Evolutionary conservation across 2,113 vertebrate genomes (phyloP).

Genomic region (Gadus chalcogrammus): DNA sequence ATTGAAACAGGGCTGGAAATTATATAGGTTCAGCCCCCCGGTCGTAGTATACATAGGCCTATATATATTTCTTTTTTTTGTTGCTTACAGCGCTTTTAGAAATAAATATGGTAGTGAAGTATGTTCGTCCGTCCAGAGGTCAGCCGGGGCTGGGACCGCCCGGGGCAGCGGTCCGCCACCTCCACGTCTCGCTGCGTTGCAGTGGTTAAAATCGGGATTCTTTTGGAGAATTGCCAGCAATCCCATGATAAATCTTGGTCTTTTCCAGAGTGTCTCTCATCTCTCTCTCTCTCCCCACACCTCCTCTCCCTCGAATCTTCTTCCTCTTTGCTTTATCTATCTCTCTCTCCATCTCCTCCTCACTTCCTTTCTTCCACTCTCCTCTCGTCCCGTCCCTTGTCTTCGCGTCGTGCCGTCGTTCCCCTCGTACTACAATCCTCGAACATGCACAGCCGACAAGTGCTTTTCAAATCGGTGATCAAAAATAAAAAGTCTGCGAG

Average conservation of each 20-base stretch:
- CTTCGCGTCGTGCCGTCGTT: conserved; percentile 69
- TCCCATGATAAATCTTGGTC: conserved; percentile 75
- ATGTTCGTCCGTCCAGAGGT: conserved; percentile 70
- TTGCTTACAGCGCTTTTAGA: conserved; percentile 67
- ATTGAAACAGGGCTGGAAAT: conserved; percentile 66
- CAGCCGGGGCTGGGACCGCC: conserved; percentile 63
- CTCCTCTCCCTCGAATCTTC: conserved; percentile 58
- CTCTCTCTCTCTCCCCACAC: conserved; percentile 15
- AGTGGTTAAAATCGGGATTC: conserved; percentile 72
- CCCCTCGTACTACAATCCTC: conserved; percentile 66
- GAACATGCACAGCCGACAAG: conserved; percentile 86
- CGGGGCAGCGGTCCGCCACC: conserved; percentile 57
- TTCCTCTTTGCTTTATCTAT: conserved; percentile 27
- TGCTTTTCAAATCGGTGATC: conserved; percentile 82
- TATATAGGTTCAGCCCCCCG: conserved; percentile 60
- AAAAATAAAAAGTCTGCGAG: conserved; percentile 81
- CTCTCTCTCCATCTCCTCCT: conserved; percentile 5
- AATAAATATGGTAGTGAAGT: conserved; percentile 63
- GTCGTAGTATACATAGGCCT: conserved; percentile 38
- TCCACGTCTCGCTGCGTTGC: conserved; percentile 63
- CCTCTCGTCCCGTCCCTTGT: conserved; percentile 41
- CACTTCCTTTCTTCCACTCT: conserved; percentile 7
- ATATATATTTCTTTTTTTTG: conserved; percentile 28
- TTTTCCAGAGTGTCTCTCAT: conserved; percentile 53
- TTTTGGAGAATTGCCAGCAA: conserved; percentile 83